A percentile compares a stretch with the other conserved stretches of the same genome.
Conservation (phyloP, 2,888 invertebrate genomes). For the Trypoxylon attenuatum region DNA sequence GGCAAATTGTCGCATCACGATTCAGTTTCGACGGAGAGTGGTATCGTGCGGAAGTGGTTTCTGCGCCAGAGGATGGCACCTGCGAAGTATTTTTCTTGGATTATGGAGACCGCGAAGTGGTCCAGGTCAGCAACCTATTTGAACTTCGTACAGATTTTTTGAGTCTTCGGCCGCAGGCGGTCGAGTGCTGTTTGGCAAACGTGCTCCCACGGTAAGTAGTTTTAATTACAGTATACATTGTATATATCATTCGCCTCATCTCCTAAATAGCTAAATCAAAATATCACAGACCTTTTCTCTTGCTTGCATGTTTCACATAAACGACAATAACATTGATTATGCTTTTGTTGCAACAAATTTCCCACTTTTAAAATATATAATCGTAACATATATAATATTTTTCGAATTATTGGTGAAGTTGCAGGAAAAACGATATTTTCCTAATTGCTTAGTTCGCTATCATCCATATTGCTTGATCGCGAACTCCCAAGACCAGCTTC, state of each 20-base stretch:
- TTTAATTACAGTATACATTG: not conserved
- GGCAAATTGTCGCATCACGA: conserved; percentile 90
- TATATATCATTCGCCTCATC: not conserved
- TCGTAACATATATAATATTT: no score
- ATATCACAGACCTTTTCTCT: not conserved
- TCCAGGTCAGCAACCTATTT: conserved; percentile 81
- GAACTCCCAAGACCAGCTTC: conserved; percentile 69
- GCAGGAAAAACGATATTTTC: no score
- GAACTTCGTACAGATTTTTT: conserved; percentile 86
- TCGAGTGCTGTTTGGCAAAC: conserved; percentile 89
- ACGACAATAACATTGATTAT: not conserved
- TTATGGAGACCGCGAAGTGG: conserved; percentile 88
- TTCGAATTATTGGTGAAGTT: no score
- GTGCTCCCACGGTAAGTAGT: conserved; percentile 78
- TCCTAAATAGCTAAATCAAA: not conserved
- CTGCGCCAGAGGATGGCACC: conserved; percentile 78
- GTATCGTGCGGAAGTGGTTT: conserved; percentile 85
- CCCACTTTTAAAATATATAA: not conserved
- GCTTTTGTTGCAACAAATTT: conserved; percentile 19
- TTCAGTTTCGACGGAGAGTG: conserved; percentile 89
- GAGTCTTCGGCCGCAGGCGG: conserved; percentile 86
- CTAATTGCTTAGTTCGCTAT: conserved; percentile 64
- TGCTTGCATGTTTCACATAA: not conserved
- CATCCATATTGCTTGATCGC: conserved; percentile 67
- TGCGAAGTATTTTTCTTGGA: conserved; percentile 89